Conservation (phyloP, 2,113 vertebrate species). For the Forbesichthys agassizii region DNA sequence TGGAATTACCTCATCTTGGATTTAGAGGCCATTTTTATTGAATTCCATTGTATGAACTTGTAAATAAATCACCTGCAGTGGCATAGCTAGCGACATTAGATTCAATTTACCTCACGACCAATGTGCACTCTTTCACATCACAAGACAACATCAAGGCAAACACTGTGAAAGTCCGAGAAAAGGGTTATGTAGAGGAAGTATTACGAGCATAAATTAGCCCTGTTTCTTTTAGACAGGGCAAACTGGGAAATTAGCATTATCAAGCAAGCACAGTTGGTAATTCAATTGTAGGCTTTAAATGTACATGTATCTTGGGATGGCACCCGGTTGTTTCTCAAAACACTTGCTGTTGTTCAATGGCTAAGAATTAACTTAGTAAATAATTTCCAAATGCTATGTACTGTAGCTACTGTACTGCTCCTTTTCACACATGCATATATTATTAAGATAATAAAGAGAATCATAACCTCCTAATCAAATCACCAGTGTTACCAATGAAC, state of each 20-base stretch:
- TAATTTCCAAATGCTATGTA: constrained; percentile 6
- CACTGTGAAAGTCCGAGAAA: constrained; percentile 5
- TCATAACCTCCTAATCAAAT: too few species aligned
- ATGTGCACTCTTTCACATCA: constrained; percentile 52
- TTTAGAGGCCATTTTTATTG: constrained; percentile 71
- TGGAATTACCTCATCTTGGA: constrained; percentile 38
- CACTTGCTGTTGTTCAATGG: constrained; percentile 44
- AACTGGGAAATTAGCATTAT: constrained; percentile 45
- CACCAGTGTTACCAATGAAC: too few species aligned
- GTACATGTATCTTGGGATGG: constrained; percentile 45
- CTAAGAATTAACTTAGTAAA: constrained; percentile 34
- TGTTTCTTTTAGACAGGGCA: constrained; percentile 41
- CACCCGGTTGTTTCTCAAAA: constrained; percentile 42
- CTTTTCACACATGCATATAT: constrained; percentile 3
- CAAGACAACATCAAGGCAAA: constrained; percentile 35
- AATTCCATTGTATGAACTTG: constrained; percentile 55
- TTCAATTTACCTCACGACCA: constrained; percentile 66
- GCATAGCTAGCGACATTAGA: constrained; percentile 55
- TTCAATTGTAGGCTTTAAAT: constrained; percentile 61
- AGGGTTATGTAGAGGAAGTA: constrained; percentile 39
- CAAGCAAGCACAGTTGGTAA: constrained; percentile 48
- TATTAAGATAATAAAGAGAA: too few species aligned
- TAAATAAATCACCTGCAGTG: constrained; percentile 73
- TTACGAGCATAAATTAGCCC: constrained; percentile 1
- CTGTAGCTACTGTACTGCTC: not conserved